Conservation (phyloP, 1,140 invertebrate species). For the Ladona fulva region DNA sequence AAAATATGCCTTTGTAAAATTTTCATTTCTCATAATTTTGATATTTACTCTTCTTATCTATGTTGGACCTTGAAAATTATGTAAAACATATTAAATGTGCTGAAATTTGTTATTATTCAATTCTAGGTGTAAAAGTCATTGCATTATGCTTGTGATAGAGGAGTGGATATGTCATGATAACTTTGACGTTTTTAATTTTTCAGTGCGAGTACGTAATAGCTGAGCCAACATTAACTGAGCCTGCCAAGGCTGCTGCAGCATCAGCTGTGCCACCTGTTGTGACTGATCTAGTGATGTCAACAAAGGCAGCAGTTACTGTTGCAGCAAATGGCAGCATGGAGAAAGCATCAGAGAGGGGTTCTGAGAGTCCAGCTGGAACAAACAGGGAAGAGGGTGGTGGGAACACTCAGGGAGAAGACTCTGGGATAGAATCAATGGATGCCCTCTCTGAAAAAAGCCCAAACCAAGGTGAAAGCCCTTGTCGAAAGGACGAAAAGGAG, state of each 20-base stretch:
- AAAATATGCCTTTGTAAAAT: too few relatives aligned
- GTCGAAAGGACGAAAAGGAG: slow-evolving; percentile 32
- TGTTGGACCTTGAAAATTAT: too few relatives aligned
- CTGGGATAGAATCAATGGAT: slow-evolving; percentile 88
- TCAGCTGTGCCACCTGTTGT: slow-evolving; percentile 28
- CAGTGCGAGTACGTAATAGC: neutral
- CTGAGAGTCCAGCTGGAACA: slow-evolving; percentile 28
- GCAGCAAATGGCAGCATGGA: slow-evolving; percentile 40
- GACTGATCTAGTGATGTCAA: slow-evolving; percentile 28
- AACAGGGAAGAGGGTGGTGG: slow-evolving; percentile 29
- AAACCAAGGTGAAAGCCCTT: slow-evolving; percentile 61
- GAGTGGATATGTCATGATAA: too few relatives aligned
- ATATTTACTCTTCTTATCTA: too few relatives aligned
- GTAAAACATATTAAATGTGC: too few relatives aligned
- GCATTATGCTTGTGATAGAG: too few relatives aligned
- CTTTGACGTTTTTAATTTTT: too few relatives aligned
- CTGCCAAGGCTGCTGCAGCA: slow-evolving; percentile 30
- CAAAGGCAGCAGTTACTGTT: slow-evolving; percentile 32
- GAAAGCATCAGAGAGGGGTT: slow-evolving; percentile 18
- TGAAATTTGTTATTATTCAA: too few relatives aligned
- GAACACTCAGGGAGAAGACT: slow-evolving; percentile 63
- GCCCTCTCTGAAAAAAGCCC: slow-evolving; percentile 85
- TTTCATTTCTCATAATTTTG: too few relatives aligned
- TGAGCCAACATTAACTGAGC: slow-evolving; percentile 20
- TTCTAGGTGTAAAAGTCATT: too few relatives aligned